Conservation (phyloP, 2,888 invertebrate species). For the Lymantria monacha region DNA sequence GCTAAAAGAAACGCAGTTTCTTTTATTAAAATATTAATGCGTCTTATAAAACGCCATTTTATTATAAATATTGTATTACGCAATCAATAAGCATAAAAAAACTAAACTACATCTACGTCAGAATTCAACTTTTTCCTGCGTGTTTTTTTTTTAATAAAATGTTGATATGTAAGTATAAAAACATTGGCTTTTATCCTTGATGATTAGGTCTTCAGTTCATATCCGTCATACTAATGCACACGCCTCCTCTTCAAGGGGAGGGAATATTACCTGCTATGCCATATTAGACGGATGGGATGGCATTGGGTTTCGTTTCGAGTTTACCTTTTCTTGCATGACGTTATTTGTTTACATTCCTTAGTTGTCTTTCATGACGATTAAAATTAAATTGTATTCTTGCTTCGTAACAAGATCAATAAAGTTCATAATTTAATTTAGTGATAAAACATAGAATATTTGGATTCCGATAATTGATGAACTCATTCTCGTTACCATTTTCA, state of each 20-base stretch:
- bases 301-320: too few species aligned
- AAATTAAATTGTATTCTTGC: too few species aligned
- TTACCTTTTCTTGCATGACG: too few species aligned
- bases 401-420: too few species aligned
- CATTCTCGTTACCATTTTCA: background rate
- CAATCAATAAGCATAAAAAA: slow-evolving; percentile 9
- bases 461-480: background rate
- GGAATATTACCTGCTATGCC: too few species aligned
- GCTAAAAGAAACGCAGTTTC: background rate
- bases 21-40: slow-evolving; percentile 5
- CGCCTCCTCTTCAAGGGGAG: too few species aligned
- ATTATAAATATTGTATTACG: slow-evolving; percentile 16
- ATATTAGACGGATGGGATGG: too few species aligned
- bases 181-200: background rate
- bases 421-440: background rate
- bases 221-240: too few species aligned
- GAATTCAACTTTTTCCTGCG: slow-evolving; percentile 6
- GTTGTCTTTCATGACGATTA: too few species aligned
- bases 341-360: too few species aligned
- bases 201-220: background rate
- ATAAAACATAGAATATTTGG: background rate
- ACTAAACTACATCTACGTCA: slow-evolving; percentile 2
- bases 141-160: slow-evolving; percentile 10
- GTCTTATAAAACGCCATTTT: slow-evolving; percentile 5
- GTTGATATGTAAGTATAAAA: slow-evolving; percentile 8